Percentiles rank a stretch among this genome's conserved stretches.
Conservation (phyloP, 2,113 vertebrate species). For the Zosterops japonicus region DNA sequence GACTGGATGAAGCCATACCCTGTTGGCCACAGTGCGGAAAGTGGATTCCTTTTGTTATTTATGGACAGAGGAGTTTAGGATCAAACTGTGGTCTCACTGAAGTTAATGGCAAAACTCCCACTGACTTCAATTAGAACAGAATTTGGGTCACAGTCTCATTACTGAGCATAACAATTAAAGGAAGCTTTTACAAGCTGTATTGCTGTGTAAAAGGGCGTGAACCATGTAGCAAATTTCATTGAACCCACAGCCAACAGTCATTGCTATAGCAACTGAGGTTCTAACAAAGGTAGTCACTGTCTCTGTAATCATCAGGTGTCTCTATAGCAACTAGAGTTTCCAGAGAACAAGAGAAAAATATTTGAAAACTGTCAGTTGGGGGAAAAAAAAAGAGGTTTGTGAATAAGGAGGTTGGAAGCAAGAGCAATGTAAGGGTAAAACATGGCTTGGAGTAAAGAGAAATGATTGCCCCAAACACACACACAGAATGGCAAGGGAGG, state of each 20-base stretch:
- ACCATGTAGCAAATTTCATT: conserved; percentile 59
- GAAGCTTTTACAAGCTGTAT: conserved; percentile 35
- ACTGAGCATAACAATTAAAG: conserved; percentile 43
- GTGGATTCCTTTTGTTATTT: conserved; percentile 11
- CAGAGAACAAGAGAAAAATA: conserved; percentile 68
- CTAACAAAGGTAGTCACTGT: conserved; percentile 72
- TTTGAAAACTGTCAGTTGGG: conserved; percentile 62
- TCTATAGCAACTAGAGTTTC: conserved; percentile 79
- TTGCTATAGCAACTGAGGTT: conserved; percentile 76
- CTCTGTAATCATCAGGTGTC: conserved; percentile 73
- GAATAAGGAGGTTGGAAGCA: conserved; percentile 18
- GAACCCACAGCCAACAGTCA: conserved; percentile 68
- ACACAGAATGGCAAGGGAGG: neutral
- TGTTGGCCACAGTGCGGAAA: neutral
- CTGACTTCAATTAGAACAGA: conserved; percentile 48
- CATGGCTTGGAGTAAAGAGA: conserved; percentile 30
- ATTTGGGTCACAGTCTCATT: conserved; percentile 32
- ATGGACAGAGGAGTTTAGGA: neutral
- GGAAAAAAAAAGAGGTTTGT: conserved; percentile 70
- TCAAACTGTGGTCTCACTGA: neutral
- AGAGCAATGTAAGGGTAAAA: conserved; percentile 41
- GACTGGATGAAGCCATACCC: neutral
- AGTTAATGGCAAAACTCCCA: conserved; percentile 50
- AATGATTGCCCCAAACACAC: conserved; percentile 10
- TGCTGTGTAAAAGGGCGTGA: conserved; percentile 44